Conservation (phyloP, 2,113 vertebrate genomes). For the Phrynocephalus versicolor region DNA sequence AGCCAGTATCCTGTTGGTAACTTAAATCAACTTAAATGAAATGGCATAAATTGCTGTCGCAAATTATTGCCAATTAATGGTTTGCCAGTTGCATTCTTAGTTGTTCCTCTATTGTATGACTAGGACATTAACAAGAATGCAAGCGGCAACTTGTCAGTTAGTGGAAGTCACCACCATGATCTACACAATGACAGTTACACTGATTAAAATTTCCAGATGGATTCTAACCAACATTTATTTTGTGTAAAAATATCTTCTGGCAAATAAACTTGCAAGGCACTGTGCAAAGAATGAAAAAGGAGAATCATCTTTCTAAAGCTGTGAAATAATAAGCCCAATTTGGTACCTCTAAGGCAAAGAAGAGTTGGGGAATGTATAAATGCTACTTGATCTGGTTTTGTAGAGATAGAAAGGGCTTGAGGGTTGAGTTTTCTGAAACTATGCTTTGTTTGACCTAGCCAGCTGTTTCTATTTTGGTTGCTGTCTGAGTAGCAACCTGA, state of each 20-base stretch:
- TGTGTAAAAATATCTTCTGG: background rate
- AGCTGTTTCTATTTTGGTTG: constrained; percentile 67
- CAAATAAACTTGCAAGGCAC: background rate
- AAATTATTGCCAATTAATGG: no score
- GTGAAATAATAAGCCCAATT: constrained; percentile 9
- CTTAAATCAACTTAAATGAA: no score
- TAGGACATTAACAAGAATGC: no score
- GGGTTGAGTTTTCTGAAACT: constrained; percentile 68
- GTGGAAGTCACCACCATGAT: no score
- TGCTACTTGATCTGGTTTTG: constrained; percentile 57
- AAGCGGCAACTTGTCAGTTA: no score
- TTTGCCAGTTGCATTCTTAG: no score
- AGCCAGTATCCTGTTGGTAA: background rate
- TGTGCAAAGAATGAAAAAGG: constrained; percentile 26
- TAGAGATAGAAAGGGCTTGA: constrained; percentile 52
- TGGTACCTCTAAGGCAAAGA: constrained; percentile 4
- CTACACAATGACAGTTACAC: no score
- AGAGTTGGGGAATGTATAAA: constrained; percentile 52
- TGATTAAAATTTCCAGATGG: no score
- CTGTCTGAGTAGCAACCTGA: constrained; percentile 75
- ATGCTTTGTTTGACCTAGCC: constrained; percentile 66
- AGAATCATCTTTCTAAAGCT: constrained; percentile 28
- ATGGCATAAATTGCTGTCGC: no score
- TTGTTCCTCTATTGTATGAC: no score
- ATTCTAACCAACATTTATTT: background rate